Base-by-base conservation (phyloP, 2,888 invertebrate genomes). In the Agrochola circellaris region DNA sequence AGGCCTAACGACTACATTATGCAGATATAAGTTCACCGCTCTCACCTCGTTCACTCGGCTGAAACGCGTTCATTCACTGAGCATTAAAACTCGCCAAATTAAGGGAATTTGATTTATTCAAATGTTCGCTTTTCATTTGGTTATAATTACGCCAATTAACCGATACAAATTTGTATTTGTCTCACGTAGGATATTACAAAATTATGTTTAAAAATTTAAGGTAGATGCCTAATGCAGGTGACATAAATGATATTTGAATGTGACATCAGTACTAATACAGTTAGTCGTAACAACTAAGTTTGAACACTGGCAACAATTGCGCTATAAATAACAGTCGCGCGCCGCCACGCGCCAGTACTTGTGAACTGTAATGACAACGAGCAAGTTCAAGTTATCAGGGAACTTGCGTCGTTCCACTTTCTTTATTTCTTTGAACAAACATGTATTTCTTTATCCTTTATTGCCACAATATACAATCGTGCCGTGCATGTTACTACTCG, bases 21-120 rank as follows among this genome's bases (percentile, higher is more conserved):
- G 64, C 34, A 69, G 67, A 77, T 71, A 45, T 26, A 56, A 20
- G 45, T 48, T 6, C 45, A 34, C n/a, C 20, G 56, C 58, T 72
- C 58, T n/a, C 58, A 58, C 26, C 64, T 45, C 62, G 78, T 26
- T 64, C 45, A n/a, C 64, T 77, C 64, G 26, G 9, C 51, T 60
- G 45, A 9, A 54, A 58, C 62, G 34, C 54, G 48, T 17, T 68
- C 26, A 64, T 64, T 72, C 23, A 17, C 34, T 66, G 60, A 45
- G 30, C 51, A 75, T 65, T 81, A 51, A 30, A 69, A 73, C 48
- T 30, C 61, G 30, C 48, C 26, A 11, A 62, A 71, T 62, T 67
- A 69, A 67, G 51, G 17, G 48, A 72, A 81, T 48, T 48, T 72
- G 72, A 69, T 75, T 64, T 64, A 65, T 81, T 65, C 26, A 68